Base-by-base conservation (phyloP, 2,888 invertebrate species). In the Aricia artaxerxes region DNA sequence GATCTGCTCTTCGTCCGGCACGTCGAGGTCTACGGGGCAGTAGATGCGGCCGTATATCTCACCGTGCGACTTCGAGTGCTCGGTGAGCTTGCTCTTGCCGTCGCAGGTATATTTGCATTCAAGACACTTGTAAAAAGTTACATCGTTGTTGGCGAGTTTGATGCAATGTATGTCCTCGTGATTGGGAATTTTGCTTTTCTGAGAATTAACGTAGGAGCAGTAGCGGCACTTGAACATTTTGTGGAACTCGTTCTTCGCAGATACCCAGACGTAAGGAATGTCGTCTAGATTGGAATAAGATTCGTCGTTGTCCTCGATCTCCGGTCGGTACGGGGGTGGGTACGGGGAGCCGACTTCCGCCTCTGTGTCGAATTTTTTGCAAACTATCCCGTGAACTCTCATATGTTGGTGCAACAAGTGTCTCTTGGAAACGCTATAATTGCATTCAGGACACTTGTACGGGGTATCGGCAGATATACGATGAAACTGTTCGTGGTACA, bases 401-500 rank as follows among this genome's bases (percentile, higher is more conserved):
- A 97, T 95, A 88, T 98, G 98, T 84, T 98, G 97, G 86, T 97
- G 97, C n/a, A 98, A 94, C 64, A 98, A 94, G 85, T 98, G 97
- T 82, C 96, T 94, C 86, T 97, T 97, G 79, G 97, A 97, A 9
- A 97, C 97, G 86, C 97, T 97, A 87, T 97, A 98, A 82, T 97
- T 96, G 88, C 98, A 98, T 84, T 96, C 95, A 38, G 95, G 96
- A 87, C 98, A 98, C 88, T 97, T 97, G 90, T 97, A 97, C n/a
- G 96, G 96, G 0, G 97, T 96, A 73, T 96, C 96, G 78, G 96
- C 95, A 0, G 96, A 96, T 64, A 91, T 87, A 24, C 96, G 95
- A 87, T 98, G 98, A 87, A 98, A 97, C 86, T 98, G 97, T 86
- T 97, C 97, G 87, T 98, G 98, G 87, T 98, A 97, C 87, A 97